phyloP scores from a whole-genome alignment of 2,888 invertebrate species.

The Camponotus fellah region DNA sequence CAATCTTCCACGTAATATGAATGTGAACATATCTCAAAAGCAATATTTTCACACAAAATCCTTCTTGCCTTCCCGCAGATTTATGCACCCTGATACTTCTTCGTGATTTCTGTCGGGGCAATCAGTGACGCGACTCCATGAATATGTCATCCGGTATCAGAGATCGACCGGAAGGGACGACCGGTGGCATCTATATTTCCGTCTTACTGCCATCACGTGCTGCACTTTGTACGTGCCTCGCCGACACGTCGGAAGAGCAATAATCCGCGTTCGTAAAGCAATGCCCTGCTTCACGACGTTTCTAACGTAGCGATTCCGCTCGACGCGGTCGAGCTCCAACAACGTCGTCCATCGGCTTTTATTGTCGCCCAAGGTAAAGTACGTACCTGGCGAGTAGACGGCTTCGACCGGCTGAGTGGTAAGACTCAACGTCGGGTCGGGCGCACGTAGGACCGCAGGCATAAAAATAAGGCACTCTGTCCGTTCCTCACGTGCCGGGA shows the following conservation, averaged over 20 bases:
- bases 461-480: conserved; percentile 59
- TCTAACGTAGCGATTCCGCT: background rate
- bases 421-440: conserved; percentile 59
- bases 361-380: conserved; percentile 52
- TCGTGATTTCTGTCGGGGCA: conserved; percentile 31
- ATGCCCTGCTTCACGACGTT: background rate
- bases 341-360: conserved; percentile 51
- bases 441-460: conserved; percentile 58
- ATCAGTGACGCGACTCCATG: conserved; percentile 22
- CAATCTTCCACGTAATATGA: conserved; percentile 36
- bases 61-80: conserved; percentile 19
- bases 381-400: conserved; percentile 28
- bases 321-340: conserved; percentile 10
- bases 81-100: conserved; percentile 39
- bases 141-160: conserved; percentile 29
- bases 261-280: conserved; percentile 26
- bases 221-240: conserved; percentile 17
- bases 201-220: conserved; percentile 11
- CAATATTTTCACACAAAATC: conserved; percentile 44
- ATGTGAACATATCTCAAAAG: conserved; percentile 37
- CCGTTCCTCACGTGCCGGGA: conserved; percentile 59
- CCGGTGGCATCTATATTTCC: conserved; percentile 15
- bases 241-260: conserved; percentile 2
- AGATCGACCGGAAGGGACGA: conserved; percentile 15
- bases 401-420: conserved; percentile 55